Base-by-base conservation (phyloP, 2,113 vertebrate species). In the Atractosteus spatula region DNA sequence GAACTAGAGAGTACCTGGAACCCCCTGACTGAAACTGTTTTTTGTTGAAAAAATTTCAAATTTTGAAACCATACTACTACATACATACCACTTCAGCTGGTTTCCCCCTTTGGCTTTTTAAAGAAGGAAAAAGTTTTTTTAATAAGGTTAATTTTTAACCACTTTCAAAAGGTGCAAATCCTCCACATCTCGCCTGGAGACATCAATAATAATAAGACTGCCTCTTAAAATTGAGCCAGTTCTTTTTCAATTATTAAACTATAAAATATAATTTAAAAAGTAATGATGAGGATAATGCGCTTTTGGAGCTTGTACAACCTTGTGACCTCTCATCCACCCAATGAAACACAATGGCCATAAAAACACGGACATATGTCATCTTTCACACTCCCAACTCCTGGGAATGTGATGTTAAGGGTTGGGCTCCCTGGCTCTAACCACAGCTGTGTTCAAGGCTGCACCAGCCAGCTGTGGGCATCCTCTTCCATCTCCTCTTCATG, bases 401-500 rank as follows among this genome's bases (percentile, higher is more conserved):
- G 74, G 77, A 87, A 82, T 78, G 79, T 74, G 76, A 71, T 69
- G 66, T 61, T 71, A 4, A 61, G 59, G 71, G 55, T 45, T 61
- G 3, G 56, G 61, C 68, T 45, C 74, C 55, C 17, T 66, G 68
- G 66, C 67, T 62, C 63, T 41, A 42, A 66, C 61, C 44, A 17
- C 14, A 56, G 55, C 65, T 59, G 66, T 56, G 10, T 17, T 87
- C 81, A 92, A 42, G 89, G 74, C 73, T 92, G 88, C 77, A 88
- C 85, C 70, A 92, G 77, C 91, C 91, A 93, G 80, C 84, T 87
- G 84, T 89, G 91, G 71, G 89, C 89, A 17, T 92, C 89, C 70
- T 92, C 91, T 74, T 88, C 95, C 57, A 96, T 94, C 71, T 94
- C 92, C 6, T 93, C 90, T 65, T 93, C 92, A 0, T 93, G 90